Conservation (phyloP, 2,113 vertebrate species). For the Speoplatyrhinus poulsoni region DNA sequence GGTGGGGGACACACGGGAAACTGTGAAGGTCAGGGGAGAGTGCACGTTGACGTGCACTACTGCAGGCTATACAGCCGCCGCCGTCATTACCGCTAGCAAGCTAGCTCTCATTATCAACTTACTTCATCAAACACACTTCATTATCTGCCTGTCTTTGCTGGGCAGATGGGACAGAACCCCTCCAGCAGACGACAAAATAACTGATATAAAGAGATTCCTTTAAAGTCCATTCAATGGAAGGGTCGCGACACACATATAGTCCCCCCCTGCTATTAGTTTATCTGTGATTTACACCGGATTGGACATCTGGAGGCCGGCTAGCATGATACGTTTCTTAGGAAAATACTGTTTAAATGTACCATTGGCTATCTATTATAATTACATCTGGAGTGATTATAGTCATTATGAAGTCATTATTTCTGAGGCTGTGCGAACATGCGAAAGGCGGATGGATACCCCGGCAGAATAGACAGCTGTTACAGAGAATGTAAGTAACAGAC, state of each 20-base stretch:
- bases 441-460: slow-evolving; percentile 66
- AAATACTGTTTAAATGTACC: slow-evolving; percentile 68
- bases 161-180: slow-evolving; percentile 69
- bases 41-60: slow-evolving; percentile 61
- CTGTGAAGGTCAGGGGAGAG: slow-evolving; percentile 70
- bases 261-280: slow-evolving; percentile 61
- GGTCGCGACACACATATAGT: slow-evolving; percentile 69
- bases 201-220: slow-evolving; percentile 64
- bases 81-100: slow-evolving; percentile 59
- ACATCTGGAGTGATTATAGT: slow-evolving; percentile 84
- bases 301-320: slow-evolving; percentile 64
- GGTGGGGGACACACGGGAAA: slow-evolving; percentile 57
- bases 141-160: slow-evolving; percentile 67
- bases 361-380: slow-evolving; percentile 82
- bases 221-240: slow-evolving; percentile 58
- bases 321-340: slow-evolving; percentile 56
- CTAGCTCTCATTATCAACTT: slow-evolving; percentile 68
- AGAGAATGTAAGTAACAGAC: slow-evolving; percentile 75
- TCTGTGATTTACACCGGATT: slow-evolving; percentile 64
- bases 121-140: slow-evolving; percentile 73
- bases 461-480: slow-evolving; percentile 76
- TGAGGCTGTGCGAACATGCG: slow-evolving; percentile 69
- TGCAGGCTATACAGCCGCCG: slow-evolving; percentile 55
- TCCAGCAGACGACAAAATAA: slow-evolving; percentile 68
- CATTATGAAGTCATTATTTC: slow-evolving; percentile 87